These are phyloP conservation scores for Luperina testacea DNA, from an alignment of 2,888 invertebrate species.

Conservation along the genomic window DNA sequence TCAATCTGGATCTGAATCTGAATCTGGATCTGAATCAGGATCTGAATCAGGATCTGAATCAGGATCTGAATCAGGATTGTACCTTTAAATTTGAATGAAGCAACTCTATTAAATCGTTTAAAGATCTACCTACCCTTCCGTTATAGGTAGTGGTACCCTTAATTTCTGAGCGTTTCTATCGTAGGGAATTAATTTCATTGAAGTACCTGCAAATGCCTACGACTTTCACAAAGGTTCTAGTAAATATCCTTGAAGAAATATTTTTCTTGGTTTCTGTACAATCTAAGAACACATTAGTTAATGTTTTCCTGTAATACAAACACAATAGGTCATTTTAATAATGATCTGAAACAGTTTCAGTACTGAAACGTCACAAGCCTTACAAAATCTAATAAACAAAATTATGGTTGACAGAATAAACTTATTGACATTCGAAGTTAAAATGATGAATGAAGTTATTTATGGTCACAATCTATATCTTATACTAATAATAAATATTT, in stretches of 20 bases:
- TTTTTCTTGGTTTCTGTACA: slow-evolving; percentile 25
- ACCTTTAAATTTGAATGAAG: neutral
- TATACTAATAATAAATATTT: too few species aligned
- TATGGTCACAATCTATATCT: neutral
- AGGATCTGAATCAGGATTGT: too few species aligned
- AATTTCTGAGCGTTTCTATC: neutral
- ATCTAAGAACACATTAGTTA: slow-evolving; percentile 45
- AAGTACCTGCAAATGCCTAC: neutral
- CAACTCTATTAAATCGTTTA: neutral
- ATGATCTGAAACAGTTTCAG: slow-evolving; percentile 41
- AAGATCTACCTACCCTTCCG: neutral
- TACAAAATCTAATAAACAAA: slow-evolving; percentile 41
- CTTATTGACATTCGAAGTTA: slow-evolving; percentile 17
- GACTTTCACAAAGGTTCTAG: slow-evolving; percentile 16
- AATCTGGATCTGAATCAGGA: too few species aligned
- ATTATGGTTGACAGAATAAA: slow-evolving; percentile 12
- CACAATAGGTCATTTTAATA: slow-evolving; percentile 56
- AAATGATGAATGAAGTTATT: slow-evolving; percentile 33
- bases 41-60: too few species aligned
- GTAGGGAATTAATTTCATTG: neutral
- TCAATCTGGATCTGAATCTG: too few species aligned
- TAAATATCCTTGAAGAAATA: slow-evolving; percentile 21
- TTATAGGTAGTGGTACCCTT: neutral
- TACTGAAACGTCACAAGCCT: slow-evolving; percentile 20
- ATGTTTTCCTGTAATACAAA: slow-evolving; percentile 55